phyloP scores from a whole-genome alignment of 2,797 vertebrate species.

The Amblyraja radiata region DNA sequence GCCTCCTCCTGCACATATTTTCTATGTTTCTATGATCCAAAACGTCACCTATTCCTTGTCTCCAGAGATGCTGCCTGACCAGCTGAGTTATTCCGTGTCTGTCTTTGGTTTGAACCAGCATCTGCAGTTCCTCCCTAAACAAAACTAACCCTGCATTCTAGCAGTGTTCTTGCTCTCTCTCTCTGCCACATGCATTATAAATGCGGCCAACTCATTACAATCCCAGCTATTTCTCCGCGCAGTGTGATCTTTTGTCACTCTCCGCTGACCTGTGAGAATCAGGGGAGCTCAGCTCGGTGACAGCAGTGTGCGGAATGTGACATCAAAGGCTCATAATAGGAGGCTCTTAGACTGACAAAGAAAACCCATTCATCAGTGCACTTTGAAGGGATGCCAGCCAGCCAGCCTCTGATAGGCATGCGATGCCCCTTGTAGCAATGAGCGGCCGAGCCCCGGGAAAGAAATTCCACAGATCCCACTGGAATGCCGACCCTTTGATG shows the following conservation, averaged over 20 bases:
- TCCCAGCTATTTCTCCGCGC: conserved; percentile 51
- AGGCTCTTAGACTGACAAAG: conserved; percentile 51
- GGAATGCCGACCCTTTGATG: conserved; percentile 43
- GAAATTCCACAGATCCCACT: not conserved
- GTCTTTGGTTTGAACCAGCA: too few relatives aligned
- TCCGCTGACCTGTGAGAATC: conserved; percentile 58
- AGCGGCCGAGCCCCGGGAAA: not conserved
- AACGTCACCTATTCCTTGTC: too few relatives aligned
- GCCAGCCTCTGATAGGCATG: conserved; percentile 48
- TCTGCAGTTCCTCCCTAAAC: too few relatives aligned
- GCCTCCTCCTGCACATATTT: too few relatives aligned
- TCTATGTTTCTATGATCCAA: too few relatives aligned
- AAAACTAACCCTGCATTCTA: not conserved
- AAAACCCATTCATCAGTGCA: conserved; percentile 57
- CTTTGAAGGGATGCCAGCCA: conserved; percentile 55
- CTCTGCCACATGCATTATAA: conserved; percentile 42
- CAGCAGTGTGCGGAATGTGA: conserved; percentile 53
- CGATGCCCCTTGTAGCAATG: not conserved
- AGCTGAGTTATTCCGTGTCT: too few relatives aligned
- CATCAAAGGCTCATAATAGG: conserved; percentile 54
- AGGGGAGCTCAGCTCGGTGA: conserved; percentile 54
- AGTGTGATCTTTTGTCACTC: conserved; percentile 53
- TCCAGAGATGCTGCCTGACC: too few relatives aligned
- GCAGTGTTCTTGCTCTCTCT: conserved; percentile 40
- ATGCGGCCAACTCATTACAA: conserved; percentile 49